Evolutionary conservation across 2,797 vertebrate genomes (phyloP).

Genomic region (Coilia nasus): DNA sequence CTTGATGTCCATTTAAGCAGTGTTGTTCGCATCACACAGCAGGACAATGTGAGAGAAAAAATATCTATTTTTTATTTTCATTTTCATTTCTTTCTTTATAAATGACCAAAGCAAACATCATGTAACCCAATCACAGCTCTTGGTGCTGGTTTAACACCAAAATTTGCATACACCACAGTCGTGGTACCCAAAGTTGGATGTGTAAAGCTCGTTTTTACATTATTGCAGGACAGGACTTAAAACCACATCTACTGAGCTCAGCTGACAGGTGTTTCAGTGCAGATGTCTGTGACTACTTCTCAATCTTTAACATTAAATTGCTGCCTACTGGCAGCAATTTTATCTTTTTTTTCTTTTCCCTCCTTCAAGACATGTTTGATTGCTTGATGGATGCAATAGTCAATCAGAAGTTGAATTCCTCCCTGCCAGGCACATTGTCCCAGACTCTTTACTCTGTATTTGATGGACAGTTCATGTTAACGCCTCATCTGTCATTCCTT

Average conservation of each 20-base stretch:
- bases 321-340: background rate
- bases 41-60: background rate
- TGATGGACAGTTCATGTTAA: slow-evolving; percentile 16
- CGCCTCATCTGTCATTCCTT: background rate
- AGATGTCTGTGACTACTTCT: slow-evolving; percentile 20
- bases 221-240: background rate
- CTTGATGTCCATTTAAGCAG: background rate
- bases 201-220: background rate
- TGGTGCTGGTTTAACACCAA: background rate
- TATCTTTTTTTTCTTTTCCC: too few species aligned
- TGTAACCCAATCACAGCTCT: background rate
- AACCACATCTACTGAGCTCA: background rate
- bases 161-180: background rate
- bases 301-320: slow-evolving; percentile 7
- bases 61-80: background rate
- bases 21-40: background rate
- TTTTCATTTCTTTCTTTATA: background rate
- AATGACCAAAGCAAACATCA: background rate
- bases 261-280: slow-evolving; percentile 16
- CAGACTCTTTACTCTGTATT: background rate
- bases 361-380: slow-evolving; percentile 4
- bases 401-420: background rate
- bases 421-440: background rate
- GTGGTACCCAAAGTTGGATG: too few species aligned
- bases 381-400: slow-evolving; percentile 3